phyloP scores from a whole-genome alignment of 2,113 vertebrate species.

The Daphoenositta chrysoptera region DNA sequence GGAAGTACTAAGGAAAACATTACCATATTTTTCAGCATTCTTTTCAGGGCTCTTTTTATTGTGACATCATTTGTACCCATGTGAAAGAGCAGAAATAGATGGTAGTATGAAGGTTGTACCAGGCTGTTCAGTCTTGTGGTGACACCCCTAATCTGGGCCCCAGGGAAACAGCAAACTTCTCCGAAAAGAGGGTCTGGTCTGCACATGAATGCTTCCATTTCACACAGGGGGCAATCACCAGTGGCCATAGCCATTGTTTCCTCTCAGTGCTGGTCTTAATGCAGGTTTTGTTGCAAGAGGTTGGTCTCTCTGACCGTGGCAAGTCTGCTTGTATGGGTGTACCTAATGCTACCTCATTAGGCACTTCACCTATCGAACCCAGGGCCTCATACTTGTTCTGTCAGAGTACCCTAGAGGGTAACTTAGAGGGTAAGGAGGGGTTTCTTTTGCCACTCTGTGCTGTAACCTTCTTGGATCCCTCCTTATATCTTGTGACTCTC shows the following conservation, averaged over 20 bases:
- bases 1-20: neutral
- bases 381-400: neutral
- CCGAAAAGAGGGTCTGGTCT: neutral
- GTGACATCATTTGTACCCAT: neutral
- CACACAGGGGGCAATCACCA: neutral
- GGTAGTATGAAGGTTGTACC: neutral
- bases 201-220: neutral
- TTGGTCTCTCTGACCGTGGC: neutral
- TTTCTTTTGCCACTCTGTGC: neutral
- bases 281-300: neutral
- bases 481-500: neutral
- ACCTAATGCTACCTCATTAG: neutral
- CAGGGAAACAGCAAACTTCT: neutral
- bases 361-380: accelerated
- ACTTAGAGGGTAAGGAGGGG: neutral
- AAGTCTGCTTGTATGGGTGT: neutral
- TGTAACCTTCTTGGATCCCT: neutral
- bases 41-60: neutral
- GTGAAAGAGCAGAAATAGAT: neutral
- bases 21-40: neutral
- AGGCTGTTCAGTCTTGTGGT: neutral
- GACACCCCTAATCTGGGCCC: neutral
- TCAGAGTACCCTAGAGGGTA: neutral
- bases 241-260: neutral
- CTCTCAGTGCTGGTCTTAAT: neutral